These are phyloP conservation scores for rat (Rattus norvegicus) DNA, from an alignment of 2,113 vertebrate genomes.

Conservation along the genomic window DNA sequence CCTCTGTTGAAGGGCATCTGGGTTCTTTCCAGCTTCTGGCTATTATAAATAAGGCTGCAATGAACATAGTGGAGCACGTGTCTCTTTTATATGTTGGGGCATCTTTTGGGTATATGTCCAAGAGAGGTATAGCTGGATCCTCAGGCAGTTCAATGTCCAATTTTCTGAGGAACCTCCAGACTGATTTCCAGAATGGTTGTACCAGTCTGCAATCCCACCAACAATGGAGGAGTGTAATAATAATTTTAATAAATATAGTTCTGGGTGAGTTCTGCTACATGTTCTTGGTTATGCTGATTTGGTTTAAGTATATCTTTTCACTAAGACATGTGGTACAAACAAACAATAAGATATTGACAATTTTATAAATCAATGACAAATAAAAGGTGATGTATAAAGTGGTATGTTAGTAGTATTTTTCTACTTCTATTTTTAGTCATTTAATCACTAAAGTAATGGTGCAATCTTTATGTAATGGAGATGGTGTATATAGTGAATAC, in stretches of 20 bases:
- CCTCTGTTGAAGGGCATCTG: too few relatives aligned
- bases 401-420: not conserved
- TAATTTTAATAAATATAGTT: not conserved
- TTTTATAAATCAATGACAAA: not conserved
- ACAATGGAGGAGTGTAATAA: too few relatives aligned
- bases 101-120: too few relatives aligned
- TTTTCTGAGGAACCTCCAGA: too few relatives aligned
- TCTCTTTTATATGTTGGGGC: too few relatives aligned
- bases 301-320: not conserved
- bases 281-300: not conserved
- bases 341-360: not conserved
- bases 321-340: not conserved
- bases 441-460: not conserved
- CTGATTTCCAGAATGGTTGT: too few relatives aligned
- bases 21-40: too few relatives aligned
- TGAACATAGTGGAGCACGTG: too few relatives aligned
- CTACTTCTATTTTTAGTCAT: not conserved
- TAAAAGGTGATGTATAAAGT: not conserved
- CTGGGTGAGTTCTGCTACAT: not conserved
- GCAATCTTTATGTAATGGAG: not conserved
- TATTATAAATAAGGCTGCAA: too few relatives aligned
- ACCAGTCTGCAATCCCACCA: too few relatives aligned
- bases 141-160: too few relatives aligned
- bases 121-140: too few relatives aligned
- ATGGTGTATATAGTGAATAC: not conserved